Conservation (phyloP, 2,888 invertebrate genomes). For the Erebia palarica region DNA sequence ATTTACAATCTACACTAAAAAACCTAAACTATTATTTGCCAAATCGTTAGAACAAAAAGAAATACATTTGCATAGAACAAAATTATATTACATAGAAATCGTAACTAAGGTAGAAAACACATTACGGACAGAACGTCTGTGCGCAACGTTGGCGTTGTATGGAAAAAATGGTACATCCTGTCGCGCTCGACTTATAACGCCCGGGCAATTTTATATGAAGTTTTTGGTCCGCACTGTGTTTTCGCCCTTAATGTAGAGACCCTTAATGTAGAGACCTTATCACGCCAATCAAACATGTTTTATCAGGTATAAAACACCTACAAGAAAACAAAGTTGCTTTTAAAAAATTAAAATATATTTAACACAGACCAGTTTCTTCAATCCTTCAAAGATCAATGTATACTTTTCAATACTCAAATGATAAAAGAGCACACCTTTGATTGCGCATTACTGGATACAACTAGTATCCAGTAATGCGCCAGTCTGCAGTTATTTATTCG, state of each 20-base stretch:
- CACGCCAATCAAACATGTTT: slow-evolving; percentile 46
- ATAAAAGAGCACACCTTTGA: background rate
- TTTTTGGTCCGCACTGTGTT: too few relatives aligned
- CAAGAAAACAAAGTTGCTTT: slow-evolving; percentile 6
- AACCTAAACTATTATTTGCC: background rate
- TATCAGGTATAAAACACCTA: slow-evolving; percentile 22
- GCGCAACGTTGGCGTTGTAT: background rate
- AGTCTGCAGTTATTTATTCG: too few relatives aligned
- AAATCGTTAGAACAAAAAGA: slow-evolving; percentile 1
- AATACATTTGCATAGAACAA: slow-evolving; percentile 2
- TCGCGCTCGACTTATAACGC: too few relatives aligned
- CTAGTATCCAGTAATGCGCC: too few relatives aligned
- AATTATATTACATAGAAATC: too few relatives aligned
- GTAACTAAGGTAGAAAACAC: background rate
- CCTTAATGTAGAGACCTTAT: slow-evolving; percentile 49
- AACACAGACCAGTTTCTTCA: slow-evolving; percentile 4
- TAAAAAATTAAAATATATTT: slow-evolving; percentile 8
- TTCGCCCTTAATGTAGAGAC: slow-evolving; percentile 34
- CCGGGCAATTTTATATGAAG: too few relatives aligned
- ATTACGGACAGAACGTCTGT: background rate
- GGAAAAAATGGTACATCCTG: too few relatives aligned
- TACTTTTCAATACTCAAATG: background rate
- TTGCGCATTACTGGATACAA: too few relatives aligned
- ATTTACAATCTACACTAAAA: background rate
- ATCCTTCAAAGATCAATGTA: background rate